phyloP scores from a whole-genome alignment of 2,888 invertebrate genomes.

The Agrilus biguttatus region DNA sequence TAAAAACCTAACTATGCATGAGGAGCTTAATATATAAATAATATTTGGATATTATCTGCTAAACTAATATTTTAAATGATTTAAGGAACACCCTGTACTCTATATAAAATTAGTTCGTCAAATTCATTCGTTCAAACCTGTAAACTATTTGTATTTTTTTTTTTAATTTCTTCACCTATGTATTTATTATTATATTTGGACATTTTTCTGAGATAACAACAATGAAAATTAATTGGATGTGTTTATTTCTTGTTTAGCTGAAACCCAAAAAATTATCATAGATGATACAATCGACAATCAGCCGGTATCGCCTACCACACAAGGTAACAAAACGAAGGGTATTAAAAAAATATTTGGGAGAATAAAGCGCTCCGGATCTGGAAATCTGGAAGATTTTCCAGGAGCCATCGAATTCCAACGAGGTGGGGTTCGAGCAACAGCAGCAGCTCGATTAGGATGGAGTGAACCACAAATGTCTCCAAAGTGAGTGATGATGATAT shows the following conservation, averaged over 20 bases:
- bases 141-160: background rate
- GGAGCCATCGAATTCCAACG: conserved; percentile 49
- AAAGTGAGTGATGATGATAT: conserved; percentile 20
- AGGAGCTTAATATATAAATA: too few relatives aligned
- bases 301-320: conserved; percentile 34
- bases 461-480: conserved; percentile 26
- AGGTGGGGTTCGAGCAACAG: conserved; percentile 59
- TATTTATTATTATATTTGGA: conserved; percentile 1
- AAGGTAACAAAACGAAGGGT: conserved; percentile 40
- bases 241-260: conserved; percentile 34
- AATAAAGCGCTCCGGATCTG: conserved; percentile 54
- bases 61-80: too few relatives aligned
- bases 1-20: too few relatives aligned
- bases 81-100: background rate
- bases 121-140: background rate
- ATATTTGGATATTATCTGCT: too few relatives aligned
- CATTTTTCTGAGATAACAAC: conserved; percentile 5
- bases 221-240: conserved; percentile 1
- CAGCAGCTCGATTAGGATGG: conserved; percentile 55
- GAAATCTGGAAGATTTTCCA: conserved; percentile 48
- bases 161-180: background rate
- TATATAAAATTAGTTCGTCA: background rate
- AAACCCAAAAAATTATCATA: conserved; percentile 42
- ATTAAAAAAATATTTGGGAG: conserved; percentile 54
- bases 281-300: conserved; percentile 29